Percentiles rank a stretch among this genome's conserved stretches.
phyloP scores from a whole-genome alignment of 2,113 vertebrate species.

The Cranoglanis bouderius region DNA sequence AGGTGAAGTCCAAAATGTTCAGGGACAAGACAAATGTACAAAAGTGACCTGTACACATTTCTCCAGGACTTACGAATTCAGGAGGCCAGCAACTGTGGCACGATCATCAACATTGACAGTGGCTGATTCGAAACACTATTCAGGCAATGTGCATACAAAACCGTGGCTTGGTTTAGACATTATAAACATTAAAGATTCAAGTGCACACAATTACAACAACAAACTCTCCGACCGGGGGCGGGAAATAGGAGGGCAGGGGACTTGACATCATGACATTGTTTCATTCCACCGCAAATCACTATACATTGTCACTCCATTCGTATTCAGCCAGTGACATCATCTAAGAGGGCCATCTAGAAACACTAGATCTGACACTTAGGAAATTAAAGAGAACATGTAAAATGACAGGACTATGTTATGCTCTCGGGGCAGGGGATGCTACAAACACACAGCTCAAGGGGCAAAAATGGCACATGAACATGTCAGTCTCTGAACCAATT shows the following conservation, averaged over 20 bases:
- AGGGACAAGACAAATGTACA: constrained; percentile 57
- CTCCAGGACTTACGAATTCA: constrained; percentile 52
- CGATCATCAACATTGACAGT: constrained; percentile 56
- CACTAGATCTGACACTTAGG: constrained; percentile 55
- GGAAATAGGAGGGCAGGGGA: constrained; percentile 24
- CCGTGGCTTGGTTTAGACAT: constrained; percentile 60
- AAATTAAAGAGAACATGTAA: constrained; percentile 55
- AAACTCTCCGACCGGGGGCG: constrained; percentile 53
- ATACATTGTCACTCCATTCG: constrained; percentile 56
- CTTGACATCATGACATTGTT: constrained; percentile 59
- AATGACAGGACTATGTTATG: constrained; percentile 53
- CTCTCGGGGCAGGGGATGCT: constrained; percentile 36
- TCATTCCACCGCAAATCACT: constrained; percentile 59
- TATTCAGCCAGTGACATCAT: constrained; percentile 56
- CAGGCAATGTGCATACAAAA: constrained; percentile 61
- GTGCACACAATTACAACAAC: constrained; percentile 58
- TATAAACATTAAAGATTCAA: constrained; percentile 58
- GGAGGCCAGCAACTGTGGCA: constrained; percentile 51
- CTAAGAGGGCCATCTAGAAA: constrained; percentile 54
- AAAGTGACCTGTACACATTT: constrained; percentile 60
- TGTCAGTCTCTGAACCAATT: constrained; percentile 56
- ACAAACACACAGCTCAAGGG: constrained; percentile 48
- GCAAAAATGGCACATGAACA: constrained; percentile 47
- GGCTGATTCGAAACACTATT: constrained; percentile 57
- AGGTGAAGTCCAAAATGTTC: constrained; percentile 56